These are phyloP conservation scores for Hippocampus mohnikei DNA, from an alignment of 2,113 vertebrate genomes.

Conservation along the genomic window DNA sequence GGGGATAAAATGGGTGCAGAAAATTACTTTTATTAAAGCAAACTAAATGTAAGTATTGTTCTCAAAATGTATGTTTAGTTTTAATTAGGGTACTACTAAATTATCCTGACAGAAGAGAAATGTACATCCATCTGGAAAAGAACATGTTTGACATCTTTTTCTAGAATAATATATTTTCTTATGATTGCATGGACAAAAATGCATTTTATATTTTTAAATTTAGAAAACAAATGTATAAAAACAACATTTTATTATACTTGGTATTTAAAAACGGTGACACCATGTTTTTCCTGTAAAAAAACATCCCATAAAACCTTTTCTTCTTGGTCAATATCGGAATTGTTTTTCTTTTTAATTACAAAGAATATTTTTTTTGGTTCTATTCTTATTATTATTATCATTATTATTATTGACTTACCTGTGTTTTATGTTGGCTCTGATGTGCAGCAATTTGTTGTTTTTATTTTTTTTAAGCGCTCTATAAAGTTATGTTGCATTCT, in stretches of 20 bases:
- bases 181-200: too few relatives aligned
- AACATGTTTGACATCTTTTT: neutral
- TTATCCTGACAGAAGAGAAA: neutral
- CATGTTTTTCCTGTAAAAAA: neutral
- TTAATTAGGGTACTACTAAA: neutral
- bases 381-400: neutral
- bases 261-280: neutral
- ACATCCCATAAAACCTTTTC: too few relatives aligned
- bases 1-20: neutral
- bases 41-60: neutral
- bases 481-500: neutral
- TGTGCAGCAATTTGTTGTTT: neutral
- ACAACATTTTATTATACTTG: too few relatives aligned
- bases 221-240: too few relatives aligned
- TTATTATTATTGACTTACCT: neutral
- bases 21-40: neutral
- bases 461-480: neutral
- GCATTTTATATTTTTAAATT: too few relatives aligned
- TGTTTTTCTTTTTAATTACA: too few relatives aligned
- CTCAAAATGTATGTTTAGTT: neutral
- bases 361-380: neutral
- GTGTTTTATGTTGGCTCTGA: neutral
- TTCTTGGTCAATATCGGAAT: too few relatives aligned
- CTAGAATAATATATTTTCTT: too few relatives aligned
- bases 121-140: neutral